Evolutionary conservation across 30 jellyfish, hydroid and myxozoan species (phyloP), one percentile per base, ranked within the genome.

Genomic region (Hydractinia echinata): DNA sequence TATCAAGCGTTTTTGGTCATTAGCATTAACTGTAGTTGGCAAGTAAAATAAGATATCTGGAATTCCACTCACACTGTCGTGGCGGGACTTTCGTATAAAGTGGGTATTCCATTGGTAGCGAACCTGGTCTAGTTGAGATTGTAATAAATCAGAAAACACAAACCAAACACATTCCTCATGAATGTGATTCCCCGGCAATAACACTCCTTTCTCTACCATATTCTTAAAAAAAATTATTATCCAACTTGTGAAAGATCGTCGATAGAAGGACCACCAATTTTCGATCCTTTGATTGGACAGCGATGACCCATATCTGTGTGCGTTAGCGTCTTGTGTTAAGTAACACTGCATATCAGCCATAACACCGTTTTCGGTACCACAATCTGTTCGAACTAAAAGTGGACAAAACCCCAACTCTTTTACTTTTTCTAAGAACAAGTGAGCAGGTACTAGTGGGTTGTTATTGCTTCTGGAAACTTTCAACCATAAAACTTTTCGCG

Each of bases 271-370:
- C 85, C 89, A 82, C 89, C 89, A 82, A 50, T 54, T 66, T 48
- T 82, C 89, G 54, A 82, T 88, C 61, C 96, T 62, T 82, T 88
- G 96, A 64, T 88, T 88, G 66, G 73, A 83, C 14, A 88, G 88
- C 80, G 96, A 88, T 21, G 96, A 53, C 51, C 85, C 96, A 66
- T 86, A 86, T 79, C 68, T 79, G 73, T 86, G 89, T 9, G 86
- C 89, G 79, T 81, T 67, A 61, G 69, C 68, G 76, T 86, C 81
- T 51, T 86, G 69, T 85, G 70, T 20, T 50, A 86, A 76, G 70
- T 86, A 78, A 85, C 95, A 61, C 74, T 86, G 82, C 55, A 82
- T 77, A 53, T 85, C 62, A 72, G 89, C 89, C 69, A 77, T 84
- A 58, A 84, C 56, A 58, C 93, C 93, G 66, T 84, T 74, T 77